phyloP scores from a whole-genome alignment of 2,797 vertebrate genomes.

The Characodon lateralis region DNA sequence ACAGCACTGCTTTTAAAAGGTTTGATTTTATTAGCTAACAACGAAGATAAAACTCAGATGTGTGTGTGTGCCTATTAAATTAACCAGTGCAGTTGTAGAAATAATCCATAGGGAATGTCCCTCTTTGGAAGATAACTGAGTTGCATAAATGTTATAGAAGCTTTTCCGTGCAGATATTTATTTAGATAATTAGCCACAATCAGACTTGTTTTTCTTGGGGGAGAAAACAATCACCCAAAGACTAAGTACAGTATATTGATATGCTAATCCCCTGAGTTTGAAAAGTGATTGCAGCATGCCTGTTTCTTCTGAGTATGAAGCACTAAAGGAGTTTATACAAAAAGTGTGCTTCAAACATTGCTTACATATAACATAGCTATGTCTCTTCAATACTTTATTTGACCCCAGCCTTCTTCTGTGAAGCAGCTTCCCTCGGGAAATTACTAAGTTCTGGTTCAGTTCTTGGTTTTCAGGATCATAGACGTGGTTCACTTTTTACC shows the following conservation, averaged over 20 bases:
- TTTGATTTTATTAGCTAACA: conserved; percentile 80
- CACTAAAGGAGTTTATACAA: neutral
- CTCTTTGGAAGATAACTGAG: conserved; percentile 38
- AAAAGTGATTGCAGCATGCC: neutral
- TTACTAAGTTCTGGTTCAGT: too few species aligned
- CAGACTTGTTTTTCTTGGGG: conserved; percentile 56
- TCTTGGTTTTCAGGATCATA: neutral
- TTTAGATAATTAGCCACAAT: conserved; percentile 70
- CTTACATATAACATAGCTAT: neutral
- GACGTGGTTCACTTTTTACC: neutral
- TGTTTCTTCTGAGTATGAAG: neutral
- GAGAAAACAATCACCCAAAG: conserved; percentile 59
- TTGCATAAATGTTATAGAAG: conserved; percentile 36
- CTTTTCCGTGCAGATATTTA: conserved; percentile 43
- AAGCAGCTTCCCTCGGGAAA: too few species aligned
- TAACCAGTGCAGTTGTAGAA: conserved; percentile 58
- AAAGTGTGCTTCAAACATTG: neutral
- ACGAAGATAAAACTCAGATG: conserved; percentile 57
- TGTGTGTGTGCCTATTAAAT: conserved; percentile 73
- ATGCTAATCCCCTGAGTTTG: neutral
- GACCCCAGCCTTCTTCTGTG: too few species aligned
- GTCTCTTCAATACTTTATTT: neutral
- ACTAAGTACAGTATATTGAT: neutral
- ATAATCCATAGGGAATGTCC: conserved; percentile 36
- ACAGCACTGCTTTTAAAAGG: conserved; percentile 63